Evolutionary conservation across 2,797 vertebrate genomes (phyloP).

Genomic region (Xiphorhynchus erythropygius): DNA sequence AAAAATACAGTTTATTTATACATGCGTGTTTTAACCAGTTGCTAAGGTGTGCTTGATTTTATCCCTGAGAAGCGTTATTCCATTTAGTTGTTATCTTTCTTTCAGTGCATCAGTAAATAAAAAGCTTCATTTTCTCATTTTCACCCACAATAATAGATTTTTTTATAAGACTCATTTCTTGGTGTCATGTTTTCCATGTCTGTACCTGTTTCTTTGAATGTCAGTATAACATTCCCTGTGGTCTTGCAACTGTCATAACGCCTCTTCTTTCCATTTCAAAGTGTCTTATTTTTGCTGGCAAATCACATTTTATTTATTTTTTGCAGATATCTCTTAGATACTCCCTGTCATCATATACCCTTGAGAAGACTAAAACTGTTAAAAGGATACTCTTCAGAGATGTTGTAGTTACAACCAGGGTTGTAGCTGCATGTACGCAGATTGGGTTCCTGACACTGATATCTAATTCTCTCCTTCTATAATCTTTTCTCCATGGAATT

Average conservation of each 20-base stretch:
- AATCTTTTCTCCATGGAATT: not conserved
- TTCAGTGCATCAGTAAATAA: not conserved
- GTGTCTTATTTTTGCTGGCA: not conserved
- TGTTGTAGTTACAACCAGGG: not conserved
- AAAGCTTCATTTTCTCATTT: not conserved
- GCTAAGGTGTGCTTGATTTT: not conserved
- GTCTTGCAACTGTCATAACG: not conserved
- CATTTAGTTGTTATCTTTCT: not conserved
- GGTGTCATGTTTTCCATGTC: not conserved
- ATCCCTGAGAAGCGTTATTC: not conserved
- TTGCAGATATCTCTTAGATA: not conserved
- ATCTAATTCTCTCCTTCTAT: not conserved
- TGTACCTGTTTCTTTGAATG: not conserved
- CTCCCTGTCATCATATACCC: not conserved
- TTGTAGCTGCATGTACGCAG: not conserved
- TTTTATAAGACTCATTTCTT: not conserved
- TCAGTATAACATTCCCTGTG: not conserved
- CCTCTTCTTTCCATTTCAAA: not conserved
- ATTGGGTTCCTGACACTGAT: not conserved
- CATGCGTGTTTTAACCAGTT: not conserved
- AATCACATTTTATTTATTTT: not conserved
- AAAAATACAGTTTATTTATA: not conserved
- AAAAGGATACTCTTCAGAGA: not conserved
- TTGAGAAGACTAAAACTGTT: not conserved
- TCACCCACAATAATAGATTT: fast-evolving